Conservation (phyloP, 1,140 invertebrate genomes). For the Drosophila guanche region DNA sequence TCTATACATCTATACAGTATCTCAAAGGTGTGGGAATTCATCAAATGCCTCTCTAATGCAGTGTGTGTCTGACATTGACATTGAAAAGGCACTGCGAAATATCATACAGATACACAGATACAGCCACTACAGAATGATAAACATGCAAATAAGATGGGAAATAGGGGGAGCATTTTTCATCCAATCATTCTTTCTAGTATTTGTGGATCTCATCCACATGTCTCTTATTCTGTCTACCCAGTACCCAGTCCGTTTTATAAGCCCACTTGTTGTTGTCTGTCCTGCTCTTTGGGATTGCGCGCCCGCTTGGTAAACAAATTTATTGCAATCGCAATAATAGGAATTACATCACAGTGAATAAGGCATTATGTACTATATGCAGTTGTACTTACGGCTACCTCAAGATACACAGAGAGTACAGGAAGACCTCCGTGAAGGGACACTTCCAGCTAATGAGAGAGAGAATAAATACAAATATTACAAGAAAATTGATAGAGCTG, state of each 20-base stretch:
- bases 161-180: conserved; percentile 14
- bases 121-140: not conserved
- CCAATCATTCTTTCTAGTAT: conserved; percentile 27
- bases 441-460: too few species aligned
- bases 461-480: too few species aligned
- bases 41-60: not conserved
- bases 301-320: conserved; percentile 60
- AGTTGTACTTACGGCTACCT: conserved; percentile 2
- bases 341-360: conserved; percentile 60
- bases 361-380: conserved; percentile 12
- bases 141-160: not conserved
- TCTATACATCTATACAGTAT: conserved; percentile 1
- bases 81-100: conserved; percentile 19
- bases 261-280: not conserved
- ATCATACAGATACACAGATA: conserved; percentile 3
- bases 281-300: conserved; percentile 3
- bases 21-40: too few species aligned
- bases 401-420: too few species aligned
- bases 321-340: conserved; percentile 51
- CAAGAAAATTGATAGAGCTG: too few species aligned
- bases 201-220: conserved; percentile 11
- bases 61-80: conserved; percentile 42
- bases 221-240: conserved; percentile 5
- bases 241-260: too few species aligned
- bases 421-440: too few species aligned